These are phyloP conservation scores for Melanogrammus aeglefinus DNA, from an alignment of 2,797 vertebrate genomes.

Conservation along the genomic window DNA sequence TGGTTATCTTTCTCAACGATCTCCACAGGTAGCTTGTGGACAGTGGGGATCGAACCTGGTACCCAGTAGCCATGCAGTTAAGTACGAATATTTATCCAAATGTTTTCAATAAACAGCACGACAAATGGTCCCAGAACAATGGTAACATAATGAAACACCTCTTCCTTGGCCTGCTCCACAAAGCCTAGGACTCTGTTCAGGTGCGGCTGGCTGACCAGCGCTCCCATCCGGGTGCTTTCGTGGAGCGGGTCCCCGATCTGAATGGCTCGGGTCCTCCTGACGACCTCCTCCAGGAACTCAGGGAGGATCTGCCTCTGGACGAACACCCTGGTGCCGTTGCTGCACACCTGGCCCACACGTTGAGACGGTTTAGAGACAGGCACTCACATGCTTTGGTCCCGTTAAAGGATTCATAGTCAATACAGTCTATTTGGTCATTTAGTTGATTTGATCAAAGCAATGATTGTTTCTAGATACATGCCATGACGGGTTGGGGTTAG, in stretches of 20 bases:
- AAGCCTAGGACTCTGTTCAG: conserved; percentile 87
- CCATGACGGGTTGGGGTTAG: no score
- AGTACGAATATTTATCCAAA: neutral
- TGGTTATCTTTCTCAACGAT: no score
- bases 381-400: neutral
- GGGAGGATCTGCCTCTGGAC: conserved; percentile 84
- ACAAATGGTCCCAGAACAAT: neutral
- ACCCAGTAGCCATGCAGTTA: neutral
- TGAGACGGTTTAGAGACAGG: neutral
- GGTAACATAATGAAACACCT: conserved; percentile 69
- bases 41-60: neutral
- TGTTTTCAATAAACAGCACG: neutral
- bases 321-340: conserved; percentile 93
- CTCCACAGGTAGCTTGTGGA: no score
- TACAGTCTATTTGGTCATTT: neutral
- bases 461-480: no score
- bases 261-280: conserved; percentile 83
- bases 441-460: no score
- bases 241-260: conserved; percentile 87
- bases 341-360: conserved; percentile 81
- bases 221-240: conserved; percentile 91
- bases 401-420: neutral
- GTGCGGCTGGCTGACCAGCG: conserved; percentile 86
- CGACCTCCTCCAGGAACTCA: conserved; percentile 84
- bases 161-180: conserved; percentile 82